Evolutionary conservation across 2,113 vertebrate species (phyloP), one percentile per base, ranked within the genome.

Genomic region (Acinonyx jubatus): DNA sequence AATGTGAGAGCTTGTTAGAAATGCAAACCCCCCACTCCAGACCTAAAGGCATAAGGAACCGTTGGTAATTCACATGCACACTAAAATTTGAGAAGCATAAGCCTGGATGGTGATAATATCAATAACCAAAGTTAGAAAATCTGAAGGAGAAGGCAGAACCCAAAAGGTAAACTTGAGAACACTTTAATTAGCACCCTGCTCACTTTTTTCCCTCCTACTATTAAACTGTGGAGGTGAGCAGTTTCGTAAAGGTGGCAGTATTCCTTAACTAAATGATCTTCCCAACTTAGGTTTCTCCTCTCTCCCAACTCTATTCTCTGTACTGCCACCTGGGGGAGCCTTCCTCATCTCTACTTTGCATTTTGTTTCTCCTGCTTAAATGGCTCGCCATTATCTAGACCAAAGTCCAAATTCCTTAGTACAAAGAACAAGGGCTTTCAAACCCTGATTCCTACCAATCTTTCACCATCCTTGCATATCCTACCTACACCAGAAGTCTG

Each of bases 331-430:
- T 85, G 38, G 21, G 23, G n/a, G 48, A 88, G 10, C 7, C 31
- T 57, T 76, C 55, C 86, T 87, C 38, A 94, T 45, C 31, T 41
- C 19, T 63, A 69, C 15, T 81, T 76, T 76, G 33, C 74, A 36
- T 92, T 87, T 73, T 76, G 63, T 65, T 71, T 80, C 41, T 8
- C 14, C 50, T 61, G 45, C 55, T 97, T 73, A 23, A 89, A 29
- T 29, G 41, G 18, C 19, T 83, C 31, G 57, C 66, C 23, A 91
- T 85, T 9, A 74, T 27, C 27, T 84, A n/a, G n/a, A 80, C 52
- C 52, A 50, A 93, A 69, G 31, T 80, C 57, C 83, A 89, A 96
- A 97, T 66, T 86, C 74, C 80, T 92, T 79, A 82, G 14, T 33
- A 71, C 48, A 23, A 92, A 86, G 69, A 83, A 74, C 14, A 87